Base-by-base conservation (phyloP, 2,888 invertebrate genomes). In the Dysmachus trigonus region DNA sequence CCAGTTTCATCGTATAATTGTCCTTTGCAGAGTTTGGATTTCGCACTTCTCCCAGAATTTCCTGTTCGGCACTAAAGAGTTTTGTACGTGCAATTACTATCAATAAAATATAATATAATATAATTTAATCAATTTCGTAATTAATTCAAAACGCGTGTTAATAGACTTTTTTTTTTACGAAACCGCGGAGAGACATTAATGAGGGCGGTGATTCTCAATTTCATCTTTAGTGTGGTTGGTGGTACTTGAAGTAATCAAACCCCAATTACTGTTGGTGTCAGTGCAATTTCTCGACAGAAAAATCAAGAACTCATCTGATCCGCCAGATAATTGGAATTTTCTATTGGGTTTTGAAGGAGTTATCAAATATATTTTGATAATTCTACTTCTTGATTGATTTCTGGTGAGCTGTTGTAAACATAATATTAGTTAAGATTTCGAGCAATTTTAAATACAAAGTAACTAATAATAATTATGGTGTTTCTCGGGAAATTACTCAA, bases 191-290 rank as follows among this genome's bases (percentile, higher is more conserved):
- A 62, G 22, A 18, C 10, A 22, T 18, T 22, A 62, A 22, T 2
- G 27, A 1, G 62, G 13, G 2, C 1, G 62, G 62, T 62, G 62
- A 62, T 27, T 31, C 73, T 33, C 73, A 73, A 73, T 73, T 73
- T 31, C 33, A 31, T 33, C 72, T 4, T 73, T 33, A 33, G 73
- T 73, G 73, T 33, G 73, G 7, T 33, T 73, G 73, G 6, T 73
- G 81, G 47, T n/a, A 81, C 81, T 81, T 81, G 53, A 81, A 30
- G 62, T 62, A 79, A 18, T 81, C 81, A 81, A 81, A 53, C 33
- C 6, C 35, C 72, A 83, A 83, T 83, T 83, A 27, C 72, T 71
- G 83, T 35, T 72, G 72, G 15, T 83, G 71, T 38, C 83, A 83
- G 83, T 83, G 41, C 83, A 83, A 83, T 72, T 82, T 73, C 73